Conservation (phyloP, 1,140 invertebrate genomes). For the Sinonovacula constricta region DNA sequence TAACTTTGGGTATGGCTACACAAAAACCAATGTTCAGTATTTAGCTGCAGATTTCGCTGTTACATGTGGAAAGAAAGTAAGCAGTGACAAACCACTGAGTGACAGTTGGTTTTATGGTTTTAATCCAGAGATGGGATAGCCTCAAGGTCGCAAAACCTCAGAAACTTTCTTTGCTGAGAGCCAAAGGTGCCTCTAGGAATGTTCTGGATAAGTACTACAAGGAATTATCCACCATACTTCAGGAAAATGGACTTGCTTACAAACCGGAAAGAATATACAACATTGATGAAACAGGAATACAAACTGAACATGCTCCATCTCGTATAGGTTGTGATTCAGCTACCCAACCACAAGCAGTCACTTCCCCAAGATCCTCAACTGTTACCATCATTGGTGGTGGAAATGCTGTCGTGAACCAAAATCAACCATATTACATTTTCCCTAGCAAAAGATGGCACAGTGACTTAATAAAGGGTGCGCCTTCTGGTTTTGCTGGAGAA, state of each 20-base stretch:
- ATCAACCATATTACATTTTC: too few relatives aligned
- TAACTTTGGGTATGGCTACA: too few relatives aligned
- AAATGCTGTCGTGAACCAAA: too few relatives aligned
- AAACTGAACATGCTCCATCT: background rate
- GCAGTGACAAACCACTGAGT: too few relatives aligned
- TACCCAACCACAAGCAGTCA: background rate
- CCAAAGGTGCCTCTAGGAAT: slow-evolving; percentile 15
- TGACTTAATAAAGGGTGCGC: slow-evolving; percentile 77
- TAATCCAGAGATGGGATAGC: slow-evolving; percentile 33
- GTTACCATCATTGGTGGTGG: slow-evolving; percentile 7
- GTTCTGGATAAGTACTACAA: background rate
- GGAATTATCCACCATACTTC: slow-evolving; percentile 5
- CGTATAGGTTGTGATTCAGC: background rate
- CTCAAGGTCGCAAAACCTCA: slow-evolving; percentile 17
- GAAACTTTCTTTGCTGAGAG: slow-evolving; percentile 3
- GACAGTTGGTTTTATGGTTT: too few relatives aligned
- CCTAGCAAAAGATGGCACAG: slow-evolving; percentile 53
- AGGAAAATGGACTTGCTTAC: too few relatives aligned
- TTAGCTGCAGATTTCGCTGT: too few relatives aligned
- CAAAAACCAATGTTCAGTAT: too few relatives aligned
- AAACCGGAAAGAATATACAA: too few relatives aligned
- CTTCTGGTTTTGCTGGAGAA: slow-evolving; percentile 71
- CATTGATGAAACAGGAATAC: too few relatives aligned
- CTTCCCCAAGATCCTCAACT: too few relatives aligned
- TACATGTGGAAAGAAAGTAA: too few relatives aligned